Evolutionary conservation across 2,113 vertebrate species (phyloP).

Genomic region (Hippopotamus amphibius): DNA sequence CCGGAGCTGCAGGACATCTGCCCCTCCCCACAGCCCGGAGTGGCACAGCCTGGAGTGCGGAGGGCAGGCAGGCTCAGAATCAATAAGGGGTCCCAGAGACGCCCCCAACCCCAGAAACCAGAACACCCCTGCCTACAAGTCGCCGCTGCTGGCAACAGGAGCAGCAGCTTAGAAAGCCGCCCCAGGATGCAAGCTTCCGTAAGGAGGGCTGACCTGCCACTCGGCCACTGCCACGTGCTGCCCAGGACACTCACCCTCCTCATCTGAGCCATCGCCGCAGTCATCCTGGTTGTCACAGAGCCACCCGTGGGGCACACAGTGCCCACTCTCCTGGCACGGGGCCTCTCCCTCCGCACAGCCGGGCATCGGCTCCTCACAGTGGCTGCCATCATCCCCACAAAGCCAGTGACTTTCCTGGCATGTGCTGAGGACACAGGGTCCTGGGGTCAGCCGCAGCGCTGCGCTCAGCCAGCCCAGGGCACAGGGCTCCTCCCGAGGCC

Average conservation of each 20-base stretch:
- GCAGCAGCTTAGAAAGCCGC: background rate
- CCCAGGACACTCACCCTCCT: conserved; percentile 76
- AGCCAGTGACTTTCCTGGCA: conserved; percentile 90
- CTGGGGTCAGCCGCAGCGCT: background rate
- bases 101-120: background rate
- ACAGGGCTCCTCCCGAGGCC: fast-evolving
- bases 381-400: conserved; percentile 67
- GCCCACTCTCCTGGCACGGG: conserved; percentile 83
- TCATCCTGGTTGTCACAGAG: conserved; percentile 95
- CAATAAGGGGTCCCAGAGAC: background rate
- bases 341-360: conserved; percentile 90
- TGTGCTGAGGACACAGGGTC: conserved; percentile 83
- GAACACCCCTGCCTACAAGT: too few species aligned
- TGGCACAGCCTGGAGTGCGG: conserved; percentile 87
- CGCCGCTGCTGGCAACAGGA: background rate
- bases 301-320: conserved; percentile 92
- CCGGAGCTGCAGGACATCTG: conserved; percentile 90
- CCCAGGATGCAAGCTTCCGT: fast-evolving
- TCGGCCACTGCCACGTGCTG: background rate
- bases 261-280: conserved; percentile 94
- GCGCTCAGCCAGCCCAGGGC: background rate
- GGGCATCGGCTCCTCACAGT: conserved; percentile 77
- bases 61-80: background rate
- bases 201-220: fast-evolving
- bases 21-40: conserved; percentile 85